Base-by-base conservation (phyloP, 2,797 vertebrate genomes). In the Eulemur rubriventer region DNA sequence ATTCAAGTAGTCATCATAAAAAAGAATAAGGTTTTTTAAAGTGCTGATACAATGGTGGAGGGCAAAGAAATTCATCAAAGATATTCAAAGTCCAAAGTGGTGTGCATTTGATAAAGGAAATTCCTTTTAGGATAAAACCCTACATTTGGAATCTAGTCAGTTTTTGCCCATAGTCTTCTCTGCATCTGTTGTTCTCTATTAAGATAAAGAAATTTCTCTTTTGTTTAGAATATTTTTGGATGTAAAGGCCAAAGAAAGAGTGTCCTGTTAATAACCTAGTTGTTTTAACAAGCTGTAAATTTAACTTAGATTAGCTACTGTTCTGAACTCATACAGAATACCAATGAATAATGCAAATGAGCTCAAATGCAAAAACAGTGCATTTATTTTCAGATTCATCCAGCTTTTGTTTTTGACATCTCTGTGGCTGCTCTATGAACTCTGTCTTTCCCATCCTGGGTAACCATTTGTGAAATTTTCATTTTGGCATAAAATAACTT, bases 331-430 rank as follows among this genome's bases (percentile, higher is more conserved):
- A 22, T 67, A 1, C 55, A 57, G 95, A 96, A 95, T 91, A 75
- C 75, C 55, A 94, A 89, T 73, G 70, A 63, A 57, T 75, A 89
- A 59, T 83, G 91, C 75, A 96, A 61, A 91, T 52, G 70, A 55
- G 33, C 26, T 63, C 50, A 26, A 33, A 17, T 16, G 61, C 43
- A 86, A 30, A 91, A 43, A 48, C 48, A 33, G 26, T 22, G 24
- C 48, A 11, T 57, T 88, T 89, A 26, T 38, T 94, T 61, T 67
- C 55, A 22, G 17, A 80, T 70, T n/a, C 48, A 28, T 28, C 70
- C 70, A 86, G 82, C 43, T 84, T 91, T 72, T 84, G 65, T 69
- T 94, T 94, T 61, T 96, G 94, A 96, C 78, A 82, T 88, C 55
- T 95, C 78, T 73, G 63, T 75, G 83, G 73, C 22, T 91, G 33